phyloP scores from a whole-genome alignment of 2,888 invertebrate species.

The Chirona hameri region DNA sequence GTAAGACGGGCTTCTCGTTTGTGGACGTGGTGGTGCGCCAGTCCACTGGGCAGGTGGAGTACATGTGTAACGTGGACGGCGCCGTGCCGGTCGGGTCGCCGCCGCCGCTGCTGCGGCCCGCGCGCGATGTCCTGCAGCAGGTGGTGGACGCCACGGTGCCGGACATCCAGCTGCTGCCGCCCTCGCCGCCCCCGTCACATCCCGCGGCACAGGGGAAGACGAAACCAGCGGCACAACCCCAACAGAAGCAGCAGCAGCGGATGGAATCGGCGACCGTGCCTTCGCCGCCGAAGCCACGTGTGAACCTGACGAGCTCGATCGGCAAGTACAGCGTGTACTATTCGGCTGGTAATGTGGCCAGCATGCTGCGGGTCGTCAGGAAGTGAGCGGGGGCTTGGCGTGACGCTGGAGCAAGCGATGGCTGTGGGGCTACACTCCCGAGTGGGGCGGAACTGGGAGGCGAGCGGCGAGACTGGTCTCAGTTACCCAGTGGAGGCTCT shows the following conservation, averaged over 20 bases:
- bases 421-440: not conserved
- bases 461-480: too few species aligned
- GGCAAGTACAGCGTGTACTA: constrained; percentile 8
- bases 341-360: not conserved
- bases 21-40: constrained; percentile 25
- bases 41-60: not conserved
- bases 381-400: not conserved
- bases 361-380: not conserved
- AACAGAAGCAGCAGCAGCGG: not conserved
- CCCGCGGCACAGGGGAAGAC: not conserved
- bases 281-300: not conserved
- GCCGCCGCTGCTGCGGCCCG: not conserved
- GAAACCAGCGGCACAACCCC: too few species aligned
- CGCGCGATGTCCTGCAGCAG: not conserved
- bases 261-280: not conserved
- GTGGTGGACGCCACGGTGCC: not conserved
- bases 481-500: too few species aligned
- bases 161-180: not conserved
- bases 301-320: not conserved
- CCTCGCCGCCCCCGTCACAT: not conserved
- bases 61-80: constrained; percentile 12
- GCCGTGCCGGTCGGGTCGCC: not conserved
- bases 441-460: too few species aligned
- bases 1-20: not conserved
- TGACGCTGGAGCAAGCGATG: not conserved